A percentile compares a stretch with the other conserved stretches of the same genome.
Conservation (phyloP, 2,113 vertebrate genomes). For the Caranx melampygus region DNA sequence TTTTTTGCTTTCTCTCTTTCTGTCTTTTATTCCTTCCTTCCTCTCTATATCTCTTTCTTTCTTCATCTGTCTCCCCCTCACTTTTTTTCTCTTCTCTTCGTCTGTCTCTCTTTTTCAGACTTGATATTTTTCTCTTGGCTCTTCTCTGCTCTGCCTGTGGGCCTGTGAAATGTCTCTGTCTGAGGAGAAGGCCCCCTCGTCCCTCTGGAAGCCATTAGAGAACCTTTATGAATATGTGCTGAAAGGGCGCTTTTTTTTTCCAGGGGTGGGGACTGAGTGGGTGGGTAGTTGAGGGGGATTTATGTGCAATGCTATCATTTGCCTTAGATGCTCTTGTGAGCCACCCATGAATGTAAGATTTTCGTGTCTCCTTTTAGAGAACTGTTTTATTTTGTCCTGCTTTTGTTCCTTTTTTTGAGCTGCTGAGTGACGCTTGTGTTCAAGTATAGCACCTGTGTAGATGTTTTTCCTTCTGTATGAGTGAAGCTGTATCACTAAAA, state of each 20-base stretch:
- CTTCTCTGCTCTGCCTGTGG: constrained; percentile 71
- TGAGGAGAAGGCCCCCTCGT: constrained; percentile 75
- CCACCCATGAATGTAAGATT: constrained; percentile 46
- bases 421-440: constrained; percentile 24
- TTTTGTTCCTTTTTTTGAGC: constrained; percentile 8
- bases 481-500: constrained; percentile 10
- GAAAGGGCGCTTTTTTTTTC: constrained; percentile 72
- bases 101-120: constrained; percentile 49
- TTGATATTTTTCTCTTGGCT: constrained; percentile 72
- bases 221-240: constrained; percentile 84
- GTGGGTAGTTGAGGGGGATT: constrained; percentile 58
- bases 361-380: constrained; percentile 33
- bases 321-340: constrained; percentile 45
- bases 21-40: background rate
- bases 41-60: background rate
- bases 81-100: constrained; percentile 1
- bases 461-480: constrained; percentile 25
- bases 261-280: constrained; percentile 58
- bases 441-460: background rate
- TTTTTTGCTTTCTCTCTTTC: background rate
- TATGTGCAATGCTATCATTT: constrained; percentile 61
- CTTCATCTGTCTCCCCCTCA: background rate
- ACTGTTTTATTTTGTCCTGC: constrained; percentile 22
- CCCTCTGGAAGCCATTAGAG: constrained; percentile 85
- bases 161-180: constrained; percentile 80